Evolutionary conservation across 1,140 invertebrate genomes (phyloP), one percentile per base, ranked within the genome.

Genomic region (Drosophila dunni): DNA sequence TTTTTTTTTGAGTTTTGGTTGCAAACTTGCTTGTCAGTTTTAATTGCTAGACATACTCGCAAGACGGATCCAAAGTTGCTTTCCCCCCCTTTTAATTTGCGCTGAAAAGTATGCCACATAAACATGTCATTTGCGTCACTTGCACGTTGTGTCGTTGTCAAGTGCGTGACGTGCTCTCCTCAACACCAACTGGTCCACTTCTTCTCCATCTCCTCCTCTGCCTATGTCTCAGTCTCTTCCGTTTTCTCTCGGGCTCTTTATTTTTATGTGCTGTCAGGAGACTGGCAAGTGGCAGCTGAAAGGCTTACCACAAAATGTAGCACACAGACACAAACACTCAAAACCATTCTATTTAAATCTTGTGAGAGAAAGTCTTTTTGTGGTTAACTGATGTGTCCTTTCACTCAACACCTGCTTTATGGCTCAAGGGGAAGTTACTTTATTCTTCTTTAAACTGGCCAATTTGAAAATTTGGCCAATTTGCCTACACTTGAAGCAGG

Each of bases 71-170:
- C 46, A 67, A 51, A 68, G 66, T 51, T 44, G 20, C 2, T 29
- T 1, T 38, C 46, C 46, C 10, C 42, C 61, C 33, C 36, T 66
- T 61, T 71, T 79, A 71, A 79, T 68, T 74, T 77, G 44, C 38
- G 33, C 51, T 73, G 20, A 48, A 65, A 79, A 79, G 67, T 75
- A 71, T 54, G 67, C 69, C 51, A 78, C 75, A 79, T 79, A 84
- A 81, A 85, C 78, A 75, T 82, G 82, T 77, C 83, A 86, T 88
- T 70, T 66, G 72, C 46, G 58, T 50, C 76, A 75, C 69, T 60
- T 46, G 69, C 79, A 89, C 79, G 83, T 79, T 82, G 67, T 36
- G 73, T 29, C 73, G 50, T 24, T 40, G 73, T 29, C 73, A 44
- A 63, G 66, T 63, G 84, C 83, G 83, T 88, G 83, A 73, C 71